phyloP scores from a whole-genome alignment of 2,113 vertebrate species.

The Morone saxatilis region DNA sequence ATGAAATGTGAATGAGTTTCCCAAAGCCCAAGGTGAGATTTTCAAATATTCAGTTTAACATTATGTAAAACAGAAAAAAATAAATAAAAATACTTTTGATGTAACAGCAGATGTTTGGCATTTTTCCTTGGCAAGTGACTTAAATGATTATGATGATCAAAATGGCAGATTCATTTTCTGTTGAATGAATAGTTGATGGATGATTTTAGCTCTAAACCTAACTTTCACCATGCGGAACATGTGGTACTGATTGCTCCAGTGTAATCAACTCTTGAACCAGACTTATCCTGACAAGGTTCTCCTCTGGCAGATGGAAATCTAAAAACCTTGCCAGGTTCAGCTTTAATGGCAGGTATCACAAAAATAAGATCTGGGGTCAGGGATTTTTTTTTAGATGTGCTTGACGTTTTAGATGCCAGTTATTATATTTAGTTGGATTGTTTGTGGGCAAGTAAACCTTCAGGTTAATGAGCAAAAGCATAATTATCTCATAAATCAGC shows the following conservation, averaged over 20 bases:
- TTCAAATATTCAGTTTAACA: too few relatives aligned
- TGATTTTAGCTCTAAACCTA: not conserved
- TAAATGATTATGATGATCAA: not conserved
- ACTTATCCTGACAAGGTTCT: constrained; percentile 13
- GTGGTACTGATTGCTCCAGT: constrained; percentile 3
- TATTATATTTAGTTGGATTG: constrained; percentile 30
- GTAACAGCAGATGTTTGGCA: not conserved
- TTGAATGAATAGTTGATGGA: not conserved
- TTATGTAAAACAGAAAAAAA: not conserved
- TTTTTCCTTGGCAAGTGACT: too few relatives aligned
- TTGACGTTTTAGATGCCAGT: constrained; percentile 26
- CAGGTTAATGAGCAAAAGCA: constrained; percentile 55
- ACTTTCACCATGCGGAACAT: not conserved
- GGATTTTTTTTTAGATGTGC: not conserved
- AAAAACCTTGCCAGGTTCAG: not conserved
- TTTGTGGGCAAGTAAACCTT: constrained; percentile 16
- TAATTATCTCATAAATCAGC: constrained; percentile 45
- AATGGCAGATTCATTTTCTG: not conserved
- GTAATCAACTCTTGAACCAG: constrained; percentile 16
- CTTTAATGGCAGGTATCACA: not conserved
- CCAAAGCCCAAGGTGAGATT: too few relatives aligned
- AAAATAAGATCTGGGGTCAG: too few relatives aligned
- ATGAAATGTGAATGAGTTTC: too few relatives aligned
- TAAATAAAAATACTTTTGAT: not conserved
- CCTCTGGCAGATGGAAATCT: not conserved